phyloP scores from a whole-genome alignment of 2,888 invertebrate species.

The Holacanthella duospinosa region DNA sequence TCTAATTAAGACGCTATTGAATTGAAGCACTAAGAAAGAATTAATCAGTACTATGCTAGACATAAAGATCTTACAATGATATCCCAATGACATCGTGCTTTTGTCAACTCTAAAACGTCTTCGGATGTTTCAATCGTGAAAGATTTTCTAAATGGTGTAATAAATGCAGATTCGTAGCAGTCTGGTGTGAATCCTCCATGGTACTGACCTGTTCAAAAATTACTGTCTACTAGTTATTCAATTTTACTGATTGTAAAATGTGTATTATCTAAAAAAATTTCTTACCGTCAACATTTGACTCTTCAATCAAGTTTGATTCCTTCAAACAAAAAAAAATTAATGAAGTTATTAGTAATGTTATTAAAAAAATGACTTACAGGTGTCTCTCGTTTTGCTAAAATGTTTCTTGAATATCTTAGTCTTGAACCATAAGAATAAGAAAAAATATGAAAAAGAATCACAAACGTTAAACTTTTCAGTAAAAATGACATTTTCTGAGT shows the following conservation, averaged over 20 bases:
- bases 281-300: conserved; percentile 5
- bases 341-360: neutral
- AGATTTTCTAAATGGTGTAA: conserved; percentile 15
- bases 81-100: conserved; percentile 24
- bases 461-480: too few species aligned
- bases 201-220: conserved; percentile 17
- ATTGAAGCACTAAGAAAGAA: too few species aligned
- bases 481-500: too few species aligned
- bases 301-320: conserved; percentile 1
- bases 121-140: conserved; percentile 15
- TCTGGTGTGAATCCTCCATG: conserved; percentile 16
- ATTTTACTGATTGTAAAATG: neutral
- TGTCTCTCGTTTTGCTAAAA: neutral
- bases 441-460: neutral
- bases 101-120: conserved; percentile 9
- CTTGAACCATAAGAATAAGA: neutral
- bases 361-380: neutral
- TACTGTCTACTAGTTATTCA: too few species aligned
- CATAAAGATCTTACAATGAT: too few species aligned
- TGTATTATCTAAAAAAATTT: neutral
- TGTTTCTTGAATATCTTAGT: neutral
- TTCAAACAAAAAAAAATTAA: neutral
- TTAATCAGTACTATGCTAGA: too few species aligned
- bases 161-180: conserved; percentile 15
- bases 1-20: too few species aligned